Conservation (phyloP, 2,797 vertebrate genomes). For the Simalia tracyae region DNA sequence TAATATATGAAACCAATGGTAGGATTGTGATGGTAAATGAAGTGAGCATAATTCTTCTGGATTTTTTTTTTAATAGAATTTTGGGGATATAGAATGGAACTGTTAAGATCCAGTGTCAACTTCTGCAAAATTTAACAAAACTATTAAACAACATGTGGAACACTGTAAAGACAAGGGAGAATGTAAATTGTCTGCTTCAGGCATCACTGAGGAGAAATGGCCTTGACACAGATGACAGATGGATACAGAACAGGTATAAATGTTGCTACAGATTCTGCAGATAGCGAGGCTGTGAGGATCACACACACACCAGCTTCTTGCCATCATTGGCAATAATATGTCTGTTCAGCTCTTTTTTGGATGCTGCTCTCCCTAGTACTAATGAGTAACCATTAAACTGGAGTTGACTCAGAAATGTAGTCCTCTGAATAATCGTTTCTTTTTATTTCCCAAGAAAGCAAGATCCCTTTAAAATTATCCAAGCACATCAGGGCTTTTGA, state of each 20-base stretch:
- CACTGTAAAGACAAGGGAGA: background rate
- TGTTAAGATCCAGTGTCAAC: background rate
- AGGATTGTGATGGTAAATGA: too few relatives aligned
- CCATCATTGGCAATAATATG: background rate
- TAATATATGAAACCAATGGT: background rate
- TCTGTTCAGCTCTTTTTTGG: conserved; percentile 1
- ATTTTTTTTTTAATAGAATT: background rate
- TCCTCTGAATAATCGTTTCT: background rate
- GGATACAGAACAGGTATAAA: background rate
- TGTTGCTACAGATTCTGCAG: background rate
- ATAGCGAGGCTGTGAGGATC: background rate
- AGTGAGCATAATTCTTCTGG: background rate
- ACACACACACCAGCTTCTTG: background rate
- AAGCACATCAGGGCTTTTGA: background rate
- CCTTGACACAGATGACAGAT: background rate
- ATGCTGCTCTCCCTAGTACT: background rate
- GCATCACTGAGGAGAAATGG: background rate
- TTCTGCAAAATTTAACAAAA: background rate
- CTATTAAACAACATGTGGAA: background rate
- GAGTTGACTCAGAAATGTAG: background rate
- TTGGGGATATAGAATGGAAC: background rate
- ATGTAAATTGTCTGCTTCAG: background rate
- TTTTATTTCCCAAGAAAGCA: background rate
- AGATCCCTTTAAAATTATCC: background rate
- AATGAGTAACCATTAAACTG: background rate